Evolutionary conservation across 2,888 invertebrate genomes (phyloP), one percentile per base, ranked within the genome.

Genomic region (Synergus umbraculus): DNA sequence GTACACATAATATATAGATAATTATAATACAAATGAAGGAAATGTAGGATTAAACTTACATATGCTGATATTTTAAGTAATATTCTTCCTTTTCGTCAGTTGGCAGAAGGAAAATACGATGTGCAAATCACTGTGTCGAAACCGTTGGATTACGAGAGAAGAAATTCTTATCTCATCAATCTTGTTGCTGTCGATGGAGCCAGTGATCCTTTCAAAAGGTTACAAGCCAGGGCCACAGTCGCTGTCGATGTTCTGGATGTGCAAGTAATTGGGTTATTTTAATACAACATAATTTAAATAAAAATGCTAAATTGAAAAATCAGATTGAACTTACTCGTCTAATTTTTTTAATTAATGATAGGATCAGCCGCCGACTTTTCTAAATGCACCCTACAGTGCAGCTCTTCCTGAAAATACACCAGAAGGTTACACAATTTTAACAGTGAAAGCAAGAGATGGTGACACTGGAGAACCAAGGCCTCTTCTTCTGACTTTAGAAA

Each of bases 311-410:
- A 4, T 13, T 49, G 1, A 49, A 49, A 49, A 49, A 49, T 49
- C 4, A 4, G 12, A 1, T 49, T 49, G 15, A 49, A 15, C 49
- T 29, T 7, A 76, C 46, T n/a, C 8, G 8, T 44, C 5, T 41
- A 4, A 18, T 13, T 22, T 65, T 65, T 66, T 80, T 41, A 29
- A 78, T 63, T 54, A 60, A 54, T 81, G 77, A 67, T 67, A 96
- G 89, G 97, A 97, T 91, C 97, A 97, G 87, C 96, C 96, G 9
- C 97, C 97, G 0, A 93, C 94, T n/a, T 97, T 97, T 88, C 90
- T 95, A 0, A 96, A 96, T 89, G 95, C 96, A 0, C 97, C 97
- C 0, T 97, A 96, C 88, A 96, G 96, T 5, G 95, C 95, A 0
- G 95, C 95, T 0, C 94, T 97, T 0, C 93, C 95, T 4, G 97